Base-by-base conservation (phyloP, 2,888 invertebrate species). In the Ormyrus nitidulus region DNA sequence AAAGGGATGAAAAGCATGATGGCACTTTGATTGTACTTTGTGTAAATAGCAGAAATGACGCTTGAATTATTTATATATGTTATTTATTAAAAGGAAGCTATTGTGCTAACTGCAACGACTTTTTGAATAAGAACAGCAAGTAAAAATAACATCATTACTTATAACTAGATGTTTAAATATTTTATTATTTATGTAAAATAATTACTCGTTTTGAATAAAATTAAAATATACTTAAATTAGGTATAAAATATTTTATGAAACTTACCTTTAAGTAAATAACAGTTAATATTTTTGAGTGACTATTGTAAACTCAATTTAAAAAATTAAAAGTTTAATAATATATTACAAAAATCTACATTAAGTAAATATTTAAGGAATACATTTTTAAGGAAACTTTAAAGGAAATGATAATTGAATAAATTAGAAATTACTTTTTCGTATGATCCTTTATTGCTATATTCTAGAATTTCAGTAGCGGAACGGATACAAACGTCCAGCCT, bases 401-500 rank as follows among this genome's bases (percentile, higher is more conserved):
- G 9, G 51, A 13, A 44, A 66, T 34, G 34, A 34, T 34, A 34
- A 34, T 59, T 5, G 44, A 49, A 61, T 53, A 56, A 53, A 44
- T 48, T 1, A 34, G 51, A 73, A 70, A n/a, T 6, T n/a, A 58
- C 61, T 61, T 64, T 81, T 34, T 49, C 49, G 66, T 82, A 83
- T 74, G 75, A 79, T 53, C 79, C 74, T 82, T 81, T 83, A 77
- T 81, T 81, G 77, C 81, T 82, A 80, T 84, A 83, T 81, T 65
- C 81, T 84, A 84, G 79, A 81, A 77, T 83, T 81, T 81, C 79
- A 81, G 68, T 73, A 72, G 77, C 80, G 61, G 75, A 82, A 83
- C 80, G 83, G 71, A 83, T 84, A 84, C 82, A 84, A 84, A 85
- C 80, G 83, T 82, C 65, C 84, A 81, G 81, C 83, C 77, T 81